These are phyloP conservation scores for Osmerus mordax DNA, from an alignment of 2,113 vertebrate species.

Conservation along the genomic window DNA sequence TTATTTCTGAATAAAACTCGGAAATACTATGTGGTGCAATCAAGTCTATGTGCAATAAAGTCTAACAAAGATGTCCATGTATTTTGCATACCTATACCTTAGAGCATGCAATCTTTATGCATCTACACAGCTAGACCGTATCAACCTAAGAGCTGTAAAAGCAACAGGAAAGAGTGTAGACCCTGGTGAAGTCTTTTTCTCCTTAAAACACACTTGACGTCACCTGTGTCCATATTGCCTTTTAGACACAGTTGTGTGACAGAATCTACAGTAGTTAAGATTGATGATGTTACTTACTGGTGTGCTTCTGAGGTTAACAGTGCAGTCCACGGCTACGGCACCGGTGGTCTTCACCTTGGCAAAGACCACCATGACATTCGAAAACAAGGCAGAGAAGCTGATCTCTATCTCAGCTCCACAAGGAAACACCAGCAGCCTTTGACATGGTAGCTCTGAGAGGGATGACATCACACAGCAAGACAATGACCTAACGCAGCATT, in stretches of 20 bases:
- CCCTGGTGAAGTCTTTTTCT: no score
- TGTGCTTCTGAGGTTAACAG: slow-evolving; percentile 62
- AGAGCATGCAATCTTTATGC: no score
- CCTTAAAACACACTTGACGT: no score
- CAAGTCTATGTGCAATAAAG: no score
- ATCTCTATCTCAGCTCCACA: slow-evolving; percentile 73
- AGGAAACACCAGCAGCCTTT: slow-evolving; percentile 62
- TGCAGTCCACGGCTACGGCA: slow-evolving; percentile 51
- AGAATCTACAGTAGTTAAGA: slow-evolving; percentile 1
- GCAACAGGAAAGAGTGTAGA: no score
- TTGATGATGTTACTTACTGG: slow-evolving; percentile 65
- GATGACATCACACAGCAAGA: slow-evolving; percentile 8
- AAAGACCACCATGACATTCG: slow-evolving; percentile 77
- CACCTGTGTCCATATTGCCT: no score
- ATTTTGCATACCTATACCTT: no score
- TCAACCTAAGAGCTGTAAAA: no score
- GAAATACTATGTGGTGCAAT: no score
- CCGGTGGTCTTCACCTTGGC: slow-evolving; percentile 65
- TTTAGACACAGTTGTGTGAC: not conserved
- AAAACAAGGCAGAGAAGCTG: slow-evolving; percentile 76
- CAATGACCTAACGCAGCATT: not conserved
- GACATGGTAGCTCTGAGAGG: slow-evolving; percentile 63
- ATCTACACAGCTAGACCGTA: no score
- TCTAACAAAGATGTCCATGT: no score
- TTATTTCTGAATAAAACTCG: no score